Percentiles rank a stretch among this genome's conserved stretches.
Conservation (phyloP, 2,888 invertebrate genomes). For the Thymelicus acteon region DNA sequence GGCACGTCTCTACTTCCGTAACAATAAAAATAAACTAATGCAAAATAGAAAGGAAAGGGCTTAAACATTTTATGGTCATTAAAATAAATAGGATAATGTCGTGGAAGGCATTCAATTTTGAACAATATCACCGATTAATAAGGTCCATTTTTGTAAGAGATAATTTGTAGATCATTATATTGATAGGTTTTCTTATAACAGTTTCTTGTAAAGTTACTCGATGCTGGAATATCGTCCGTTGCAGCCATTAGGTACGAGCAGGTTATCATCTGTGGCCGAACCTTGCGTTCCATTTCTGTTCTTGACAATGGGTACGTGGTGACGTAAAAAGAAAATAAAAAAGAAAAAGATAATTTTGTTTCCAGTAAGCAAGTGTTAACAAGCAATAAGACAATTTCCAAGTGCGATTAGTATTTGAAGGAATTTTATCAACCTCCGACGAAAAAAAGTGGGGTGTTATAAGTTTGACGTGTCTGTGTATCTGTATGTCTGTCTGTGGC, state of each 20-base stretch:
- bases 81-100: background rate
- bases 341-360: too few relatives aligned
- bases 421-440: too few relatives aligned
- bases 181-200: constrained; percentile 29
- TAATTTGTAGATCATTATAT: constrained; percentile 13
- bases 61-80: background rate
- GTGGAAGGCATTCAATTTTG: background rate
- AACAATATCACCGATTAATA: background rate
- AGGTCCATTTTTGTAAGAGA: constrained; percentile 12
- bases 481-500: too few relatives aligned
- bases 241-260: constrained; percentile 14
- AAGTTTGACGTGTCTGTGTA: too few relatives aligned
- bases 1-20: background rate
- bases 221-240: constrained; percentile 9
- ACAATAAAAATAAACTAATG: background rate
- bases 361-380: too few relatives aligned
- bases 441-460: too few relatives aligned
- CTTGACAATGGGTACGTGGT: too few relatives aligned
- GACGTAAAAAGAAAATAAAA: too few relatives aligned
- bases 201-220: constrained; percentile 19
- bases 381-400: too few relatives aligned
- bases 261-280: background rate
- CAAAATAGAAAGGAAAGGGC: background rate
- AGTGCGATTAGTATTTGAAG: too few relatives aligned
- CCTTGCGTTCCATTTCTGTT: background rate